Conservation (phyloP, 1,140 invertebrate species). For the Lineus longissimus region DNA sequence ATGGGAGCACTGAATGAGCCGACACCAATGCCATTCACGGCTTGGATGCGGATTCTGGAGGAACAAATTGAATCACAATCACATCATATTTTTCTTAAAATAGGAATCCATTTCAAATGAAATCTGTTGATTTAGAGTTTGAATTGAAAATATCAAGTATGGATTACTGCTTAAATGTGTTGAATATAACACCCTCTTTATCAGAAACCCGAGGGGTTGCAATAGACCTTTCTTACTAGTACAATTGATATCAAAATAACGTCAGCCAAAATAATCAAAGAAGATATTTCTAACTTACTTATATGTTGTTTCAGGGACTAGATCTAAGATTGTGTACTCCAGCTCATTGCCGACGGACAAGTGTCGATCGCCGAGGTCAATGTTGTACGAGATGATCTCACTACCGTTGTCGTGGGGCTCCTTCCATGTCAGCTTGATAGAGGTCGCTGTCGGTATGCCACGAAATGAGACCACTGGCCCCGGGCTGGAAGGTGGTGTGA, state of each 20-base stretch:
- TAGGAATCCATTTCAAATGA: no score
- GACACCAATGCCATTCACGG: constrained; percentile 76
- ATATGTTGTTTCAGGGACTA: constrained; percentile 60
- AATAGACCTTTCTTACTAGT: no score
- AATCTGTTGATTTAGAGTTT: no score
- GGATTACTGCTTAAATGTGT: no score
- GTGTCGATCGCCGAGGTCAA: constrained; percentile 66
- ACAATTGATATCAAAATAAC: no score
- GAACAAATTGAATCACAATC: constrained; percentile 9
- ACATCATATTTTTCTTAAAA: no score
- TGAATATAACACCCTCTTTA: no score
- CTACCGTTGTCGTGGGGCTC: constrained; percentile 64
- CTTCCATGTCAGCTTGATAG: constrained; percentile 68
- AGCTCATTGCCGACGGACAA: constrained; percentile 33
- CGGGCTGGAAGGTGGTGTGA: constrained; percentile 48
- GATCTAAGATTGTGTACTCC: constrained; percentile 53
- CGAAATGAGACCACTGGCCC: constrained; percentile 57
- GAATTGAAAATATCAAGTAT: no score
- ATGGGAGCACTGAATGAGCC: constrained; percentile 71
- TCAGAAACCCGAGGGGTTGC: no score
- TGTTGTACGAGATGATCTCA: constrained; percentile 70
- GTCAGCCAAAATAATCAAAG: no score
- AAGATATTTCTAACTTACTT: no score
- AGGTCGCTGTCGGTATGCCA: constrained; percentile 61
- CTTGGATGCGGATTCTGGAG: constrained; percentile 53